These are phyloP conservation scores for Drosophila parabipectinata DNA, from an alignment of 1,140 invertebrate genomes.

Conservation along the genomic window DNA sequence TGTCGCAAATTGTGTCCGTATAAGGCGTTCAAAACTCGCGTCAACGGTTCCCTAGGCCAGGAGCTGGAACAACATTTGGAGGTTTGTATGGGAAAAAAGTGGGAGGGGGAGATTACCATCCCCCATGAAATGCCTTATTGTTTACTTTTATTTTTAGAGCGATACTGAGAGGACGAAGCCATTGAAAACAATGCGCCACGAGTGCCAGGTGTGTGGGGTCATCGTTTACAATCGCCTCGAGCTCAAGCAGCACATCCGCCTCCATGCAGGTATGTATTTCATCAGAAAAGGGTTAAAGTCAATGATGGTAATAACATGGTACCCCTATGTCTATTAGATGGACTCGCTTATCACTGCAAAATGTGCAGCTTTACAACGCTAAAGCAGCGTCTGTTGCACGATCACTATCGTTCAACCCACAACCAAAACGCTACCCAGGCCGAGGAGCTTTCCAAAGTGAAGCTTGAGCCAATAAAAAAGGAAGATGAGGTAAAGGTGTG, in stretches of 20 bases:
- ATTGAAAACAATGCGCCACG: slow-evolving; percentile 36
- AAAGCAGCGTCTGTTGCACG: slow-evolving; percentile 45
- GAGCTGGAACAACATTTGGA: slow-evolving; percentile 16
- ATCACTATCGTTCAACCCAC: slow-evolving; percentile 57
- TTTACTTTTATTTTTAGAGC: slow-evolving; percentile 10
- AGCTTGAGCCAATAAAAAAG: neutral
- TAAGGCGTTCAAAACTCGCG: slow-evolving; percentile 11
- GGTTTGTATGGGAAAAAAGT: slow-evolving; percentile 17
- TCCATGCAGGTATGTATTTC: slow-evolving; percentile 60
- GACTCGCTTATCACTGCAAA: slow-evolving; percentile 57
- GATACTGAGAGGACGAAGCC: slow-evolving; percentile 7
- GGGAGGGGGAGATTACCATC: slow-evolving; percentile 1
- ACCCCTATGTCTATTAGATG: slow-evolving; percentile 31
- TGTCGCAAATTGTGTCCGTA: slow-evolving; percentile 54
- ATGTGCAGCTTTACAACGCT: slow-evolving; percentile 63
- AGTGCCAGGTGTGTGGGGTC: slow-evolving; percentile 64
- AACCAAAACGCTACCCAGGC: slow-evolving; percentile 32
- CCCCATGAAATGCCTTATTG: neutral
- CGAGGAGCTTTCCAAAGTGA: slow-evolving; percentile 55
- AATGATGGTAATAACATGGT: neutral
- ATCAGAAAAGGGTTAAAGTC: neutral
- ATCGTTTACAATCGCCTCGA: slow-evolving; percentile 59
- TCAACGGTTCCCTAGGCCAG: slow-evolving; percentile 38
- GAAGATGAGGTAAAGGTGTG: slow-evolving; percentile 50
- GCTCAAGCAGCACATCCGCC: slow-evolving; percentile 68